Evolutionary conservation across 1,140 invertebrate genomes (phyloP).

Genomic region (Zophobas atratus): DNA sequence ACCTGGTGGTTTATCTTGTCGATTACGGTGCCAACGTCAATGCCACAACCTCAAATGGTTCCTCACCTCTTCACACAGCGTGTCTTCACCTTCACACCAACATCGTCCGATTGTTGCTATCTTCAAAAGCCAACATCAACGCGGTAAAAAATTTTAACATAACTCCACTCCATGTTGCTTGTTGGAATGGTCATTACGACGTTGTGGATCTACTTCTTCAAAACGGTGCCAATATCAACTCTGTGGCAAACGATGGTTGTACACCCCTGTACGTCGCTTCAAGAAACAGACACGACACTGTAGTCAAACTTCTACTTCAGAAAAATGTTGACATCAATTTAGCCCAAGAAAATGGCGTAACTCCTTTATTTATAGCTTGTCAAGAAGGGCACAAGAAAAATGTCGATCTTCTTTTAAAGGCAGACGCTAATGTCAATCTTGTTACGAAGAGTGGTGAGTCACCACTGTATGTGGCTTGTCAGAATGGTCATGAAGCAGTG

Average conservation of each 20-base stretch:
- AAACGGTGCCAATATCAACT: conserved; percentile 25
- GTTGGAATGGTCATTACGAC: conserved; percentile 18
- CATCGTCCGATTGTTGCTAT: no score
- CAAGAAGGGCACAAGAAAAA: background rate
- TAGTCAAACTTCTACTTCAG: conserved; percentile 2
- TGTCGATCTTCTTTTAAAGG: background rate
- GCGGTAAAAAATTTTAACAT: no score
- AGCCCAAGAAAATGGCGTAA: conserved; percentile 15
- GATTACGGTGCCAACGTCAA: background rate
- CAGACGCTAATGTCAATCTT: no score
- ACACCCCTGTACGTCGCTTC: conserved; percentile 42
- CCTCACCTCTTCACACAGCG: conserved; percentile 16
- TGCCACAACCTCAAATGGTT: background rate
- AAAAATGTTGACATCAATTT: background rate
- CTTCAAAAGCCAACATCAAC: no score
- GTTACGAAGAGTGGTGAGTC: no score
- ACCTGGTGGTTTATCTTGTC: no score
- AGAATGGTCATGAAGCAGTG: no score
- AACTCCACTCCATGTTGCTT: conserved; percentile 20
- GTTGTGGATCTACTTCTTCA: conserved; percentile 24
- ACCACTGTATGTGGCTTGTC: no score
- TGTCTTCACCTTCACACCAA: no score
- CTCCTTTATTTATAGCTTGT: conserved; percentile 8
- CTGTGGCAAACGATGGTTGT: conserved; percentile 14
- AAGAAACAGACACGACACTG: conserved; percentile 37